Percentiles rank a stretch among this genome's conserved stretches.
Conservation (phyloP, 2,797 vertebrate genomes). For the Karalla daura region DNA sequence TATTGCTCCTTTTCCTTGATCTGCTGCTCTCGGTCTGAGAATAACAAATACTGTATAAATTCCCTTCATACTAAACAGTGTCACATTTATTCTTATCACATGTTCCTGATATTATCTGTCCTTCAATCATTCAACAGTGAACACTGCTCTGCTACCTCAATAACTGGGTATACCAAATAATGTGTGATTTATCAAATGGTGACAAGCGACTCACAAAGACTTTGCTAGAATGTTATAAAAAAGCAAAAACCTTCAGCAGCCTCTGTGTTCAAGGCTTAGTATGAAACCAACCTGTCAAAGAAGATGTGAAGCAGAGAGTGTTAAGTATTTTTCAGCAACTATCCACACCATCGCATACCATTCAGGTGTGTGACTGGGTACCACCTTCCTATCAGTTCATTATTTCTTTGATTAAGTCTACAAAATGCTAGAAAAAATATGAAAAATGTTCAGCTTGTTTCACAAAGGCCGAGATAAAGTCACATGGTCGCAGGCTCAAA, state of each 20-base stretch:
- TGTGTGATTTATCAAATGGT: slow-evolving; percentile 29
- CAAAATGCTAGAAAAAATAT: too few relatives aligned
- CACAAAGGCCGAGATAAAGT: too few relatives aligned
- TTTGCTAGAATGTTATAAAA: slow-evolving; percentile 18
- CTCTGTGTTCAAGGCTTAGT: slow-evolving; percentile 32
- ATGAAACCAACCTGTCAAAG: slow-evolving; percentile 23
- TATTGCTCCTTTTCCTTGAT: neutral
- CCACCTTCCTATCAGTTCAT: too few relatives aligned
- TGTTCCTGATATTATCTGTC: slow-evolving; percentile 32
- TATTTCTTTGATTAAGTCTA: too few relatives aligned
- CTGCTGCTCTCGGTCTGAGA: neutral
- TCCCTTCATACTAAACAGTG: neutral
- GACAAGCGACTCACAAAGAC: slow-evolving; percentile 22
- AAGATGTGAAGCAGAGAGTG: slow-evolving; percentile 9
- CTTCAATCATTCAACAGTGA: slow-evolving; percentile 16
- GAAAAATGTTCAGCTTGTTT: too few relatives aligned
- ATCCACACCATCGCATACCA: slow-evolving; percentile 1
- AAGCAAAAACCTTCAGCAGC: slow-evolving; percentile 45
- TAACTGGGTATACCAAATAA: neutral
- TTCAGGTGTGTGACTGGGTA: too few relatives aligned
- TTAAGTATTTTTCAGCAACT: slow-evolving; percentile 20
- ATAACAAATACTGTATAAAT: slow-evolving; percentile 3
- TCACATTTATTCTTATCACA: slow-evolving; percentile 15
- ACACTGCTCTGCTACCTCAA: slow-evolving; percentile 2
- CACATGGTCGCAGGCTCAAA: too few relatives aligned